A percentile compares a stretch with the other conserved stretches of the same genome.
phyloP scores from a whole-genome alignment of 2,113 vertebrate genomes.

The Notothenia coriiceps region DNA sequence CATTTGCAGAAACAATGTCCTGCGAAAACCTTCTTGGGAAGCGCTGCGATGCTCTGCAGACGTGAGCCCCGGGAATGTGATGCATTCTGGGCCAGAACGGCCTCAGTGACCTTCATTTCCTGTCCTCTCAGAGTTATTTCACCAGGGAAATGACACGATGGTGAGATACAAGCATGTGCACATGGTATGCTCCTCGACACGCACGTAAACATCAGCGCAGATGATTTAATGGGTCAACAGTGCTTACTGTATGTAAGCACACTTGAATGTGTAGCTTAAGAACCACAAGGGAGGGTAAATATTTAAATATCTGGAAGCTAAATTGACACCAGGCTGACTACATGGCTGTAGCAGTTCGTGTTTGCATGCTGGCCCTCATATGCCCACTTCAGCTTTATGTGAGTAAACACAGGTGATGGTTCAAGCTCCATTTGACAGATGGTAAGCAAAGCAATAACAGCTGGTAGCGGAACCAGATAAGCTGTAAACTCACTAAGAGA shows the following conservation, averaged over 20 bases:
- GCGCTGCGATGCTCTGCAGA: constrained; percentile 29
- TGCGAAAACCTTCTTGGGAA: constrained; percentile 39
- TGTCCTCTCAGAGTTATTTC: constrained; percentile 30
- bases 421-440: constrained; percentile 50
- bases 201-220: constrained; percentile 17
- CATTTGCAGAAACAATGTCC: constrained; percentile 40
- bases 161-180: constrained; percentile 31
- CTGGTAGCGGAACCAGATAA: constrained; percentile 19
- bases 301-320: constrained; percentile 36
- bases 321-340: constrained; percentile 14
- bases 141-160: constrained; percentile 42
- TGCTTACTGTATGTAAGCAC: constrained; percentile 8
- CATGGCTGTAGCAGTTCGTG: constrained; percentile 11
- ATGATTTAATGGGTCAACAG: constrained; percentile 14
- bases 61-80: constrained; percentile 19
- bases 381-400: constrained; percentile 10
- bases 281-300: constrained; percentile 16
- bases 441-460: constrained; percentile 54
- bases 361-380: constrained; percentile 23
- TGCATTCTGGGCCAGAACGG: constrained; percentile 49
- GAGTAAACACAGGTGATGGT: constrained; percentile 23
- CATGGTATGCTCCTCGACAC: constrained; percentile 4
- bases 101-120: constrained; percentile 62
- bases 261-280: constrained; percentile 21
- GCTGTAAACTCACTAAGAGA: not conserved